Evolutionary conservation across 2,113 vertebrate genomes (phyloP), one percentile per base, ranked within the genome.

Genomic region (Salminus brasiliensis): DNA sequence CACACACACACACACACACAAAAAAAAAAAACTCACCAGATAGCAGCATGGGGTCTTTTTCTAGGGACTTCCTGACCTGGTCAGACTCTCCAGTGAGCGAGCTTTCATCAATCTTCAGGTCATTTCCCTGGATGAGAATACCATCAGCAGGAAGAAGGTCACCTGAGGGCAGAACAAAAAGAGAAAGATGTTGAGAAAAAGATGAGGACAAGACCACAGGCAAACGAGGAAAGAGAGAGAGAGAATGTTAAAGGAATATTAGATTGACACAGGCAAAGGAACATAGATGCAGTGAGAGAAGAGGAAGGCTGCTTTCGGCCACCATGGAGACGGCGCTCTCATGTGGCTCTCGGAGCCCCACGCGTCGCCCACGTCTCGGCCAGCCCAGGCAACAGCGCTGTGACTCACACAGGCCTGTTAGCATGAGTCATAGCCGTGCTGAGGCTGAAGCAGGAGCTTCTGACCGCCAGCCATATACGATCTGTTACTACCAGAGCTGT

Each of bases 61-160:
- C 96, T 85, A 96, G 34, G 0, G 94, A 96, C 82, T 99, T 99
- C 86, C 94, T 96, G 76, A 98, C 97, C 4, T 98, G 98, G 86
- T 99, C 97, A 0, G 96, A 98, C 83, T 99, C 98, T 70, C 98
- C 97, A 0, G 98, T 99, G 88, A 99, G 92, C 0, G 97, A 96
- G 87, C 98, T 99, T 91, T 99, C 98, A 0, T 99, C 98, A 16
- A 98, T 98, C 88, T 99, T 99, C 87, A 99, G 91, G 88, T 99
- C 97, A 2, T 98, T 99, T 30, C 97, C 97, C 84, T 99, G 98
- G 85, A 99, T 97, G 85, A 99, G 90, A 85, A 99, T 90, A 5
- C 98, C 97, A 0, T 99, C 98, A 0, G 98, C 91, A 4, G 98
- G 98, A 79, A 99, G 91, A 71, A 99, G 93, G 89, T 99, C 98